These are phyloP conservation scores for Pao palembangensis DNA, from an alignment of 2,113 vertebrate genomes.

Conservation along the genomic window DNA sequence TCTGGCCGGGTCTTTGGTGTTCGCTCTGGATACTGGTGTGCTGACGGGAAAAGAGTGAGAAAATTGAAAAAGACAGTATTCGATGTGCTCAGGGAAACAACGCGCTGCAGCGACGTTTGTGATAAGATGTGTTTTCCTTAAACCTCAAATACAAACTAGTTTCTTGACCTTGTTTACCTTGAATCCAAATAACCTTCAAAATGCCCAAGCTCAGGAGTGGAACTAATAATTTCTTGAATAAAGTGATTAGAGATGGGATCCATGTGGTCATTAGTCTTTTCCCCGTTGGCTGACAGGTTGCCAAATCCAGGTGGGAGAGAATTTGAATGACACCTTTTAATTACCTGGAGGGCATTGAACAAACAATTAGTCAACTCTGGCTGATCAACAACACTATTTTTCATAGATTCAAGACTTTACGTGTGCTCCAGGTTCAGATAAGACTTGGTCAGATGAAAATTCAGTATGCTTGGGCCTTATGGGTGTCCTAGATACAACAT, in stretches of 20 bases:
- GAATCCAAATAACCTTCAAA: constrained; percentile 49
- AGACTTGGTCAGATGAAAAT: constrained; percentile 23
- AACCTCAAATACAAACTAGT: neutral
- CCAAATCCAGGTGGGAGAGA: constrained; percentile 43
- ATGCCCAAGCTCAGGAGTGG: constrained; percentile 74
- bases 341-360: constrained; percentile 25
- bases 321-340: constrained; percentile 45
- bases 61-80: neutral
- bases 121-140: neutral
- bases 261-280: constrained; percentile 16
- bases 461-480: constrained; percentile 52
- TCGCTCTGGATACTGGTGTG: constrained; percentile 33
- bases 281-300: constrained; percentile 27
- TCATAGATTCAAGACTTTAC: constrained; percentile 29
- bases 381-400: neutral
- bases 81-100: neutral
- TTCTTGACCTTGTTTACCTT: constrained; percentile 49
- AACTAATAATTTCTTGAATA: constrained; percentile 71
- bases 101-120: too few species aligned
- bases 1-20: constrained; percentile 2
- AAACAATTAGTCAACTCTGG: neutral
- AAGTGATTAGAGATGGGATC: constrained; percentile 50
- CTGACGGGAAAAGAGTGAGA: constrained; percentile 21
- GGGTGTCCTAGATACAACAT: constrained; percentile 58
- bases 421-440: constrained; percentile 16